Evolutionary conservation across 2,797 vertebrate species (phyloP).

Genomic region (Buphagus erythrorhynchus): DNA sequence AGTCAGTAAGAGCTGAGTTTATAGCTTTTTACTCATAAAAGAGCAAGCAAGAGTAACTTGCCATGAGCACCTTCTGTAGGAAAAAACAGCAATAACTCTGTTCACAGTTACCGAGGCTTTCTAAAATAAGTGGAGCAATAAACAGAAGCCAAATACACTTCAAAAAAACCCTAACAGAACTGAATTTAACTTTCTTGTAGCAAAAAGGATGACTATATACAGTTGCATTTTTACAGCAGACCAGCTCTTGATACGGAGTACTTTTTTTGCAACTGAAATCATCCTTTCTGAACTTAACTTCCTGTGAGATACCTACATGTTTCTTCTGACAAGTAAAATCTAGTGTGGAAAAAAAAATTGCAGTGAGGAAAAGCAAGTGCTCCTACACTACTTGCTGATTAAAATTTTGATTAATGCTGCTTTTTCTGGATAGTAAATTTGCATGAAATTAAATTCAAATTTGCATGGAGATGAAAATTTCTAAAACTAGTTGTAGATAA

Average conservation of each 20-base stretch:
- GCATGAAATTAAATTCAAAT: not conserved
- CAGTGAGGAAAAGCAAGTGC: not conserved
- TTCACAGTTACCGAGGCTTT: not conserved
- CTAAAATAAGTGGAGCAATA: not conserved
- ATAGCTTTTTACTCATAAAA: not conserved
- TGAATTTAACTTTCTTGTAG: not conserved
- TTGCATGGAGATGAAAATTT: not conserved
- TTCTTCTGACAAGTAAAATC: not conserved
- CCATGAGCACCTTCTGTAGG: not conserved
- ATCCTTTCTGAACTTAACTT: not conserved
- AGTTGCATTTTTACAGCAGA: not conserved
- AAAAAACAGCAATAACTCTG: not conserved
- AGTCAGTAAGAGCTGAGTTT: not conserved
- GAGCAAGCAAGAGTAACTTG: not conserved
- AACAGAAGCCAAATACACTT: not conserved
- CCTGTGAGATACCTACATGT: not conserved
- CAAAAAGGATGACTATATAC: not conserved
- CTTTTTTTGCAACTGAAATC: not conserved
- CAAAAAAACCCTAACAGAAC: not conserved
- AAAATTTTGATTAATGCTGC: not conserved
- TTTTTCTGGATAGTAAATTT: conserved; percentile 8
- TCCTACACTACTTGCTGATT: not conserved
- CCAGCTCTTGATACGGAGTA: not conserved
- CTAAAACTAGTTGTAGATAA: not conserved
- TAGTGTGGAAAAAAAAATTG: accelerated